These are phyloP conservation scores for Stichopus chloronotus DNA, from an alignment of 35 echinoderm and acorn worm genomes.

Conservation along the genomic window DNA sequence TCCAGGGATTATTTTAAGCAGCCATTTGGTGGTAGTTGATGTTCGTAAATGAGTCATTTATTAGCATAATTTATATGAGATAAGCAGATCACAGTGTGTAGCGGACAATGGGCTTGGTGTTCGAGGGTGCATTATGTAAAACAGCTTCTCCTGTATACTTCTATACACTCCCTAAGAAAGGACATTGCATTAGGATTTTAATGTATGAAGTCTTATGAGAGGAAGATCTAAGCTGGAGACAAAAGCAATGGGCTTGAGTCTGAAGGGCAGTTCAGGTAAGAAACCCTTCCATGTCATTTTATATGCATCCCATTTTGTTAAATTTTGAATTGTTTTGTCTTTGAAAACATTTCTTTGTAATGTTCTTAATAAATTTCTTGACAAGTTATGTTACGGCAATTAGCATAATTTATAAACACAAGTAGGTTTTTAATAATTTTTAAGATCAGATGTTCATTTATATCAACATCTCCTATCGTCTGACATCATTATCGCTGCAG, in stretches of 20 bases:
- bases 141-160: conserved; percentile 55
- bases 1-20: conserved; percentile 34
- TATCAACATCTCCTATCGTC: conserved; percentile 33
- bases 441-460: conserved; percentile 66
- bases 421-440: conserved; percentile 73
- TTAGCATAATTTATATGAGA: conserved; percentile 68
- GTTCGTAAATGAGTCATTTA: conserved; percentile 59
- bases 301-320: conserved; percentile 12
- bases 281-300: conserved; percentile 36
- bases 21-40: conserved; percentile 18
- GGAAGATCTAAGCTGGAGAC: conserved; percentile 44
- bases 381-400: conserved; percentile 57
- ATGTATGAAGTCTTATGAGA: conserved; percentile 44
- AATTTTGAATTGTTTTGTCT: background rate
- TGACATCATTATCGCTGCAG: conserved; percentile 55
- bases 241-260: conserved; percentile 61
- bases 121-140: conserved; percentile 62
- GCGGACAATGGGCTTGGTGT: conserved; percentile 54
- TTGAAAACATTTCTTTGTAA: conserved; percentile 20
- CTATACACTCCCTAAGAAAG: conserved; percentile 49
- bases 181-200: conserved; percentile 56
- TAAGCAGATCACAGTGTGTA: conserved; percentile 56
- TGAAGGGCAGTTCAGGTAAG: conserved; percentile 52
- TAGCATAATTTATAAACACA: conserved; percentile 72
- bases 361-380: conserved; percentile 54